phyloP scores from a whole-genome alignment of 2,888 invertebrate genomes.

The Dugesia japonica region DNA sequence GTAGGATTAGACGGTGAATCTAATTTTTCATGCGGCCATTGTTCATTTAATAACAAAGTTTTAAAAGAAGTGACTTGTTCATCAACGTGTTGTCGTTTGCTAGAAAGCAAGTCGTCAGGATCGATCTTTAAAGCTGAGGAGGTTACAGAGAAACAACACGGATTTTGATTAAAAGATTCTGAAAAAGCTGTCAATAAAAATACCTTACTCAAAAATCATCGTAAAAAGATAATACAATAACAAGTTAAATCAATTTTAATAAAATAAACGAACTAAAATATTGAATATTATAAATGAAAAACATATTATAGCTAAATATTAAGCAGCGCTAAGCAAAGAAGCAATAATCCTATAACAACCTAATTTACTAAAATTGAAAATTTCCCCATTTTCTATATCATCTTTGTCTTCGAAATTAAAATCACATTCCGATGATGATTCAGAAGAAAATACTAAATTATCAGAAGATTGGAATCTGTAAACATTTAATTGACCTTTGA shows the following conservation, averaged over 20 bases:
- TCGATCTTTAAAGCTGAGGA: conserved; percentile 9
- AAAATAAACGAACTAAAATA: not conserved
- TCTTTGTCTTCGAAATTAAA: not conserved
- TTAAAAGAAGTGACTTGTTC: not conserved
- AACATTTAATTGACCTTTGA: not conserved
- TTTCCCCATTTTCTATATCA: not conserved
- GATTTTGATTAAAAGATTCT: conserved; percentile 16
- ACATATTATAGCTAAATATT: not conserved
- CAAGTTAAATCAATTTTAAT: too few relatives aligned
- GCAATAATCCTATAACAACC: conserved; percentile 15
- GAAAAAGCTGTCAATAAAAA: not conserved
- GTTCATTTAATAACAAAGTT: not conserved
- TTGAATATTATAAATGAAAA: not conserved
- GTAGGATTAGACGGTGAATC: not conserved
- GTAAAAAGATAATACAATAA: too few relatives aligned
- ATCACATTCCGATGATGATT: not conserved
- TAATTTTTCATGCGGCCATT: not conserved
- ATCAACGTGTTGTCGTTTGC: not conserved
- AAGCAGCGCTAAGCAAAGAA: not conserved
- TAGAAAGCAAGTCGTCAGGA: conserved; percentile 8
- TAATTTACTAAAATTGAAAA: not conserved
- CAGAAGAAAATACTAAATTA: not conserved
- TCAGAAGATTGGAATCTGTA: not conserved
- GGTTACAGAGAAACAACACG: conserved; percentile 3
- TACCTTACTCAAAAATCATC: not conserved